A percentile compares a stretch with the other conserved stretches of the same genome.
These are phyloP conservation scores for Sebastes kiyomatsui DNA, from an alignment of 2,797 vertebrate species.

Conservation along the genomic window DNA sequence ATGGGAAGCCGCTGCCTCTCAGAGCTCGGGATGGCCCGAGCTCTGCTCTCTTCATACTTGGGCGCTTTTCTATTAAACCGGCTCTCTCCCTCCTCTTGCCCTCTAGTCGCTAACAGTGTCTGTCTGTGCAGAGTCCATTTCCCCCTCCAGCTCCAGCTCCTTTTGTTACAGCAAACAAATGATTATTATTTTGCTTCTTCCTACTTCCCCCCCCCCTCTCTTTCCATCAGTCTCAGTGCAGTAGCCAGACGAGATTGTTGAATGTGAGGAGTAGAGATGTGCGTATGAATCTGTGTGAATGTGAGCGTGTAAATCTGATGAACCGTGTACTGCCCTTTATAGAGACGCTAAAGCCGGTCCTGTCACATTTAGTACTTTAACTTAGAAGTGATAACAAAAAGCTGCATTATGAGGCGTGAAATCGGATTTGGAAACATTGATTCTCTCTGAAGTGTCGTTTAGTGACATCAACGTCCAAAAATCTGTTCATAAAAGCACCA, in stretches of 20 bases:
- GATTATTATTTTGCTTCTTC: constrained; percentile 71
- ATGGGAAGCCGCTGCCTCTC: constrained; percentile 55
- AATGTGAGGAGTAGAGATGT: constrained; percentile 33
- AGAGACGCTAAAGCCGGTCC: constrained; percentile 36
- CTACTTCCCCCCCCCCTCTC: background rate
- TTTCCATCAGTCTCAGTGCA: constrained; percentile 71
- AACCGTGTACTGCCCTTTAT: constrained; percentile 30
- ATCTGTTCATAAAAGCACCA: constrained; percentile 9
- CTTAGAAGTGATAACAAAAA: constrained; percentile 27
- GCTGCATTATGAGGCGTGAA: constrained; percentile 12
- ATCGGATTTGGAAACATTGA: constrained; percentile 35
- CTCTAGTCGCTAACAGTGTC: constrained; percentile 62
- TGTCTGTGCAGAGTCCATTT: constrained; percentile 63
- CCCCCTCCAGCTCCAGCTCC: constrained; percentile 50
- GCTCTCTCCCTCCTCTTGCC: constrained; percentile 55
- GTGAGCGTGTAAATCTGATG: constrained; percentile 34
- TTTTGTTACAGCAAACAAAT: constrained; percentile 75
- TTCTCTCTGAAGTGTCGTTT: constrained; percentile 21
- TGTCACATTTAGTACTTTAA: constrained; percentile 49
- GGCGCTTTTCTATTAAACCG: constrained; percentile 73
- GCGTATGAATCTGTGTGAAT: constrained; percentile 20
- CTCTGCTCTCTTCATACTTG: constrained; percentile 65
- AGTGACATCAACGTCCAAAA: constrained; percentile 15
- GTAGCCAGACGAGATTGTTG: constrained; percentile 78
- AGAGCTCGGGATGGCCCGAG: constrained; percentile 45